phyloP scores from a whole-genome alignment of 1,140 invertebrate species.

The Heterodera carotae region DNA sequence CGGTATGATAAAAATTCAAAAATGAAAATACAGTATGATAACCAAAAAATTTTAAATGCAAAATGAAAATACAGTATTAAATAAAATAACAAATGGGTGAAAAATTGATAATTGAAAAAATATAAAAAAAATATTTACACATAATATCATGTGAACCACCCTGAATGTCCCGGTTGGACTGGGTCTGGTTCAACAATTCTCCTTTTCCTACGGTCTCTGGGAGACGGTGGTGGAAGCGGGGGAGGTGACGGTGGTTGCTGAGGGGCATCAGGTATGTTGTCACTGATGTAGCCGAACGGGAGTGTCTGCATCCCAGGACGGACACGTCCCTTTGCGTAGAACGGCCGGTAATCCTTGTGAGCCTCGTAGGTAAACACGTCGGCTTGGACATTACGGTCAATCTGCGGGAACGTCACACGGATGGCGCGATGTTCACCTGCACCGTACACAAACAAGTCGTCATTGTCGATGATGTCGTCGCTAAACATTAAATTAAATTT shows the following conservation, averaged over 20 bases:
- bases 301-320: not conserved
- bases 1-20: no score
- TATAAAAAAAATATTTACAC: not conserved
- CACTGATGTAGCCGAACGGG: not conserved
- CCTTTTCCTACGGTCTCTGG: no score
- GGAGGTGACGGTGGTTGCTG: not conserved
- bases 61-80: no score
- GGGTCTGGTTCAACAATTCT: not conserved
- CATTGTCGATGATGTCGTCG: not conserved
- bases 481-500: not conserved
- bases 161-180: not conserved
- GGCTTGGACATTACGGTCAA: not conserved
- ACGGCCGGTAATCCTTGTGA: conserved; percentile 4
- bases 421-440: not conserved
- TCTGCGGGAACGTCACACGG: conserved; percentile 1
- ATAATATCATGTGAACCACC: not conserved
- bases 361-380: not conserved
- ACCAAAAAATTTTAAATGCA: no score
- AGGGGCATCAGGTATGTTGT: not conserved
- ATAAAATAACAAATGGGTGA: no score
- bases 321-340: conserved; percentile 1
- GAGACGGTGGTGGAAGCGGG: no score
- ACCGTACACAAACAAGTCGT: not conserved
- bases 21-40: no score
- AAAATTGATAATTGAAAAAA: not conserved